These are phyloP conservation scores for Chrysomela aeneicollis DNA, from an alignment of 2,888 invertebrate genomes.

Conservation along the genomic window DNA sequence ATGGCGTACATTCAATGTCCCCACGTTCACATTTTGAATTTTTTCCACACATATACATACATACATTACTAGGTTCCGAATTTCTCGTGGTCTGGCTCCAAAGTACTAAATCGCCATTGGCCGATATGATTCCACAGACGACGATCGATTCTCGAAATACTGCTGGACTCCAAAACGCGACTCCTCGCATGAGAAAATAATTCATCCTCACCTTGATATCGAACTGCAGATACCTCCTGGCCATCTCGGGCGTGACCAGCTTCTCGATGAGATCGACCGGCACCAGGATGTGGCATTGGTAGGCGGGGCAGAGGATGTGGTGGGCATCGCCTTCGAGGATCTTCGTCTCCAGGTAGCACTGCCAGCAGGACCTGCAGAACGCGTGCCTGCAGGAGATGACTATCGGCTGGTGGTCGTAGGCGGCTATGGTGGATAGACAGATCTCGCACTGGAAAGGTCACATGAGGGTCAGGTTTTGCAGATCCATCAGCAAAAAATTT, in stretches of 20 bases:
- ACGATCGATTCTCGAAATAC: no score
- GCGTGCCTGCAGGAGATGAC: constrained; percentile 69
- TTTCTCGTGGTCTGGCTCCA: no score
- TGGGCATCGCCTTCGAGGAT: constrained; percentile 73
- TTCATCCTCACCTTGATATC: constrained; percentile 68
- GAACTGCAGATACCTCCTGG: constrained; percentile 71
- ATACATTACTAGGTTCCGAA: no score
- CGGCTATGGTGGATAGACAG: constrained; percentile 63
- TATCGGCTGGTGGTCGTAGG: constrained; percentile 63
- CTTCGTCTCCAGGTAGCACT: constrained; percentile 70
- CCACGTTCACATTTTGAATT: no score
- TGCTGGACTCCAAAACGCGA: no score
- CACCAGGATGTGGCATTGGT: constrained; percentile 69
- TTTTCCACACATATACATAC: no score
- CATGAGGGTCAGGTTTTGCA: not conserved
- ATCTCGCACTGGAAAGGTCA: constrained; percentile 67
- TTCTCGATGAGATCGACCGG: constrained; percentile 73
- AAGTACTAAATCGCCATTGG: no score
- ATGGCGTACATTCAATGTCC: no score
- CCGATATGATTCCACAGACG: no score
- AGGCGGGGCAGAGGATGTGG: constrained; percentile 72
- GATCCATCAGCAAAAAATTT: no score
- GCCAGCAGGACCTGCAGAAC: constrained; percentile 73
- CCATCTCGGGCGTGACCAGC: constrained; percentile 72
- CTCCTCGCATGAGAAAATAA: no score